Evolutionary conservation across 2,797 vertebrate species (phyloP).

Genomic region (Geotrypetes seraphini): DNA sequence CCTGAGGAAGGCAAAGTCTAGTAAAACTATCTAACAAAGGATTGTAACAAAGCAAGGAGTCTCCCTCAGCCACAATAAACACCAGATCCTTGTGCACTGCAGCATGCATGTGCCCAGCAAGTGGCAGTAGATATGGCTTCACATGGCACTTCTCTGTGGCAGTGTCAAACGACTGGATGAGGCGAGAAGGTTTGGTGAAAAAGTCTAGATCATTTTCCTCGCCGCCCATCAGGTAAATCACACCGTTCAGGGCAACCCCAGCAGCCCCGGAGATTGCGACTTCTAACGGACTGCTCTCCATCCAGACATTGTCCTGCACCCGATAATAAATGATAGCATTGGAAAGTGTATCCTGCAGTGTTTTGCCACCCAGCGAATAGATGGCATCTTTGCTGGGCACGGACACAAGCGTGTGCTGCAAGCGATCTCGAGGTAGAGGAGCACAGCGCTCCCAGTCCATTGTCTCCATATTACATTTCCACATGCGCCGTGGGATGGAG

Average conservation of each 20-base stretch:
- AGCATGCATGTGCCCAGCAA: conserved; percentile 90
- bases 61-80: conserved; percentile 90
- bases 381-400: conserved; percentile 81
- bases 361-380: conserved; percentile 92
- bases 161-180: conserved; percentile 95
- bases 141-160: conserved; percentile 80
- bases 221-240: conserved; percentile 90
- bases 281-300: conserved; percentile 87
- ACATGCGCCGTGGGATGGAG: conserved; percentile 95
- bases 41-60: conserved; percentile 91
- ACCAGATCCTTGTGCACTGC: conserved; percentile 94
- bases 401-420: conserved; percentile 91
- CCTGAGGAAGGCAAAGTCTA: conserved; percentile 85
- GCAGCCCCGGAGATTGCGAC: conserved; percentile 88
- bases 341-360: conserved; percentile 88
- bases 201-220: conserved; percentile 98
- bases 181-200: conserved; percentile 92
- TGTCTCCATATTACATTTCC: conserved; percentile 97
- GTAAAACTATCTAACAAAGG: conserved; percentile 95
- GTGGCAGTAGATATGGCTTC: conserved; percentile 89
- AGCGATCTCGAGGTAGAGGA: conserved; percentile 86
- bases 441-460: conserved; percentile 98
- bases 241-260: conserved; percentile 86
- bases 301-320: conserved; percentile 93
- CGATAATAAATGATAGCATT: conserved; percentile 93